Percentiles rank a stretch among this genome's conserved stretches.
Conservation (phyloP, 1,140 invertebrate genomes). For the Pseudomyrmex flavicornis region DNA sequence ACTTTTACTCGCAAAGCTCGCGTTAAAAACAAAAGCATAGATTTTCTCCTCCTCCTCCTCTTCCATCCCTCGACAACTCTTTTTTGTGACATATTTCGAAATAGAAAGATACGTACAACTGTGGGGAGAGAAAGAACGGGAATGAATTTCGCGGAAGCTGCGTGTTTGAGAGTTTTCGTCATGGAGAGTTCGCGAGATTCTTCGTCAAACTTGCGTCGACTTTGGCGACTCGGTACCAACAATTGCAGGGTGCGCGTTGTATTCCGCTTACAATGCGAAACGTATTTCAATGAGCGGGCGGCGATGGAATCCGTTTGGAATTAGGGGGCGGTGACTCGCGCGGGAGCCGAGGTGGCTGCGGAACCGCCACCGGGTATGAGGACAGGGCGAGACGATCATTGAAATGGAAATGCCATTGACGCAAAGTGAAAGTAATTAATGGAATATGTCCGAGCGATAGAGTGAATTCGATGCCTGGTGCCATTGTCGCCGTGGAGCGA, state of each 20-base stretch:
- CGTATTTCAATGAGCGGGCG: constrained; percentile 64
- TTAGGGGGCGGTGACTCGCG: constrained; percentile 12
- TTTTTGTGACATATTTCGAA: neutral
- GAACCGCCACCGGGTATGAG: constrained; percentile 47
- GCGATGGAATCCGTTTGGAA: constrained; percentile 66
- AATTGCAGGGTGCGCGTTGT: constrained; percentile 60
- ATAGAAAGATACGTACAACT: neutral
- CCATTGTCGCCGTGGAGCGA: constrained; percentile 66
- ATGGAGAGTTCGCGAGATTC: constrained; percentile 21
- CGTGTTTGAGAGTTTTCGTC: constrained; percentile 29
- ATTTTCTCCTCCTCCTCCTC: too few species aligned
- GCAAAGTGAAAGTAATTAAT: constrained; percentile 78
- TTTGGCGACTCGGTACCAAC: constrained; percentile 54
- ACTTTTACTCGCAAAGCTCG: too few species aligned
- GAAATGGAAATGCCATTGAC: constrained; percentile 77
- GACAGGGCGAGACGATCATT: constrained; percentile 68
- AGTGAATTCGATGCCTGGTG: constrained; percentile 71
- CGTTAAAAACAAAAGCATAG: too few species aligned
- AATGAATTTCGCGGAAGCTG: neutral
- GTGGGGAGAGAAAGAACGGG: too few species aligned
- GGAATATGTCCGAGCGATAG: constrained; percentile 73
- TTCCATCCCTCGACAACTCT: neutral
- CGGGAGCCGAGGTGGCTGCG: constrained; percentile 43
- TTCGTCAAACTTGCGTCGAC: constrained; percentile 20
- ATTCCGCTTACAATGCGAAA: constrained; percentile 70